Conservation (phyloP, 2,797 vertebrate species). For the Hyperoplus lanceolatus region DNA sequence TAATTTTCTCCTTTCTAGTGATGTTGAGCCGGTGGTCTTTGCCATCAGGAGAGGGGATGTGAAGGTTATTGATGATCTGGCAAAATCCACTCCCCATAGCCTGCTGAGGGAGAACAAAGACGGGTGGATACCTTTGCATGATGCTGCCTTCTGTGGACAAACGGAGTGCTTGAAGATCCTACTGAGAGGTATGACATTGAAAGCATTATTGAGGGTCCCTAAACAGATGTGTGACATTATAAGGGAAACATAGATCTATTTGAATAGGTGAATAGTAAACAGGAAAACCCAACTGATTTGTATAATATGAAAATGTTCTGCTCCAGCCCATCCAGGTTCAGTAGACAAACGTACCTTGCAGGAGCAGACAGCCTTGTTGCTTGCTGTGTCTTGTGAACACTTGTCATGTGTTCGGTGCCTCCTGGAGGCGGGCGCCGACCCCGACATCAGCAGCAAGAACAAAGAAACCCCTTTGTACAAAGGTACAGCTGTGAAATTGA, state of each 20-base stretch:
- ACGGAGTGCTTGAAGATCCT: constrained; percentile 87
- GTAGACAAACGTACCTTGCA: constrained; percentile 95
- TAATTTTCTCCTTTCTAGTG: constrained; percentile 76
- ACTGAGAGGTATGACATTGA: constrained; percentile 86
- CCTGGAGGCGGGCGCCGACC: constrained; percentile 93
- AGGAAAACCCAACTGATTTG: constrained; percentile 6
- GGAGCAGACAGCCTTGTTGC: constrained; percentile 93
- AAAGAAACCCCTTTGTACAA: constrained; percentile 96
- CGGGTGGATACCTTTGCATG: constrained; percentile 94
- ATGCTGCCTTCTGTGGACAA: constrained; percentile 92
- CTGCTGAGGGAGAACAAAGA: constrained; percentile 89
- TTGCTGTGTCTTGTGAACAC: constrained; percentile 90
- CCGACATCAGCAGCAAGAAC: constrained; percentile 94
- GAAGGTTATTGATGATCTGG: constrained; percentile 81
- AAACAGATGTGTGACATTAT: neutral
- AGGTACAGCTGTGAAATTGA: constrained; percentile 85
- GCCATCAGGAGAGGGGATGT: constrained; percentile 90
- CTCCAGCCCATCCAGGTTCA: constrained; percentile 88
- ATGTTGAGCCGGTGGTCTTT: constrained; percentile 85
- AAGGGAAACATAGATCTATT: neutral
- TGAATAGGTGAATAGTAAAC: neutral
- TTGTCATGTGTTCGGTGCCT: constrained; percentile 89
- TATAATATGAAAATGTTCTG: constrained; percentile 6
- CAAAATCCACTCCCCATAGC: constrained; percentile 85
- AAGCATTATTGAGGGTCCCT: constrained; percentile 4